phyloP scores from a whole-genome alignment of 2,113 vertebrate species.

The Bufo bufo region DNA sequence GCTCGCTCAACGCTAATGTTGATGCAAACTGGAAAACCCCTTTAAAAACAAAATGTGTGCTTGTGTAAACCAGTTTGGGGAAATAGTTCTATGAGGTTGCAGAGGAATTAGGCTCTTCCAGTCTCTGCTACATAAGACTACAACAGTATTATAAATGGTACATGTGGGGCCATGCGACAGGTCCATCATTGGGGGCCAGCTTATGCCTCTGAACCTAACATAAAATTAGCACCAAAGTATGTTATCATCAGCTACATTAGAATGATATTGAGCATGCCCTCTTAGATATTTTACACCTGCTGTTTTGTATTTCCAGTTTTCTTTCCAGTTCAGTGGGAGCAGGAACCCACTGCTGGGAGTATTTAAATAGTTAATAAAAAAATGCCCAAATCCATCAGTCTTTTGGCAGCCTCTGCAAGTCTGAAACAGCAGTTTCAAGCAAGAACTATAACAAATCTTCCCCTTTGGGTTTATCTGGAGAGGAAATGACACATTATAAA shows the following conservation, averaged over 20 bases:
- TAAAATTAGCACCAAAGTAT: background rate
- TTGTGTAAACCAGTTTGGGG: too few species aligned
- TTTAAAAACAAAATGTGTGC: too few species aligned
- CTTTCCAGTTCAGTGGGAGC: conserved; percentile 1
- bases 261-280: background rate
- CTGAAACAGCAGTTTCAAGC: conserved; percentile 83
- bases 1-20: too few species aligned
- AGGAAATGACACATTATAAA: conserved; percentile 82
- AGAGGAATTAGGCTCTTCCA: too few species aligned
- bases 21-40: too few species aligned
- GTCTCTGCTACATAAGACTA: too few species aligned
- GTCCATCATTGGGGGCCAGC: too few species aligned
- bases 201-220: too few species aligned
- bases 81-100: too few species aligned
- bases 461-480: conserved; percentile 76
- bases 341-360: conserved; percentile 28
- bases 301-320: background rate
- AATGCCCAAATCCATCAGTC: conserved; percentile 76
- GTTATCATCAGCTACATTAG: background rate
- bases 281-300: background rate
- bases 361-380: conserved; percentile 52
- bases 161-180: too few species aligned
- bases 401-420: conserved; percentile 74
- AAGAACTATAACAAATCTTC: conserved; percentile 79
- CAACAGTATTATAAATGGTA: too few species aligned